phyloP scores from a whole-genome alignment of 2,113 vertebrate species.

The Myiopsitta monachus region DNA sequence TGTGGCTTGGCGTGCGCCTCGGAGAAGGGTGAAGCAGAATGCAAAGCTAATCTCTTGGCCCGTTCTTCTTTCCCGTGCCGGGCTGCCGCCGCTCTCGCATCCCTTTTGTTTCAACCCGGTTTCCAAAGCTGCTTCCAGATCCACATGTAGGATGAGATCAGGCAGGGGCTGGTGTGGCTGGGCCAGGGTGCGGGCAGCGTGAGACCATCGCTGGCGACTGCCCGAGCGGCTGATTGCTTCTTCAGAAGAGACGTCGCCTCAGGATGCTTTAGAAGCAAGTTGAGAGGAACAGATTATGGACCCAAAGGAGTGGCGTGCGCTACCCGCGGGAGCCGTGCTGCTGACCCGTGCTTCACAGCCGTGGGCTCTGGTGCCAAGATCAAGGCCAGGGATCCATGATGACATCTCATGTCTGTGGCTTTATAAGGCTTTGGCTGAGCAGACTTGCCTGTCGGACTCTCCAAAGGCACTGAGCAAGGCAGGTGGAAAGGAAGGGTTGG shows the following conservation, averaged over 20 bases:
- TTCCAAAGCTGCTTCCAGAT: not conserved
- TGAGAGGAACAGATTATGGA: not conserved
- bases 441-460: not conserved
- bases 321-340: rapidly evolving
- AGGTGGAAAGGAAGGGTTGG: not conserved
- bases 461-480: rapidly evolving
- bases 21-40: not conserved
- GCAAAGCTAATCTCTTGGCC: not conserved
- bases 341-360: not conserved
- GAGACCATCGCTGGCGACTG: rapidly evolving
- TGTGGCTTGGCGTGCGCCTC: not conserved
- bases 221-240: rapidly evolving
- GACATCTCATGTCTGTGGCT: not conserved
- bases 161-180: not conserved
- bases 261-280: not conserved
- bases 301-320: rapidly evolving
- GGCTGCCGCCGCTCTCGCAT: rapidly evolving
- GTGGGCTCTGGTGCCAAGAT: not conserved
- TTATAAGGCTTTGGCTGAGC: not conserved
- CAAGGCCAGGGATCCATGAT: not conserved
- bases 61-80: not conserved
- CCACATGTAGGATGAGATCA: not conserved
- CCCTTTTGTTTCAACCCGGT: not conserved
- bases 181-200: rapidly evolving
- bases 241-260: not conserved